phyloP scores from a whole-genome alignment of 2,888 invertebrate genomes.

The Steinernema carpocapsae region DNA sequence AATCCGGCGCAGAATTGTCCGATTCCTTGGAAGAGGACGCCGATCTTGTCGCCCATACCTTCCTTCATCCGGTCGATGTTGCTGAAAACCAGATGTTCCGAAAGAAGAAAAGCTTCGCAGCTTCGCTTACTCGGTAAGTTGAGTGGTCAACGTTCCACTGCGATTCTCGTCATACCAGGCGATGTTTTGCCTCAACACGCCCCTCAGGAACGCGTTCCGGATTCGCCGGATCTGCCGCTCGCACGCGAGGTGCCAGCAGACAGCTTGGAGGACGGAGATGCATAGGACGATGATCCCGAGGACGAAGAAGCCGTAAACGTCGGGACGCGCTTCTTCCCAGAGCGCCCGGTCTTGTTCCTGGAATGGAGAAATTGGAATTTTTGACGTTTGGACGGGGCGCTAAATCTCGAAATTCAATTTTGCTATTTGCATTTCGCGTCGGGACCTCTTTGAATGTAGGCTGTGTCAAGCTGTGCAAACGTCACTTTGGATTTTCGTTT shows the following conservation, averaged over 20 bases:
- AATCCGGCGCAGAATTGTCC: slow-evolving; percentile 47
- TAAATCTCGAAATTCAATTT: not conserved
- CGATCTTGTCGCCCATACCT: slow-evolving; percentile 50
- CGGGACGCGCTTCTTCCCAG: slow-evolving; percentile 16
- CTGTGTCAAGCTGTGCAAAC: too few relatives aligned
- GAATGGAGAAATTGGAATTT: not conserved
- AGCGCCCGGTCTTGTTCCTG: not conserved
- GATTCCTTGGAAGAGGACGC: slow-evolving; percentile 42
- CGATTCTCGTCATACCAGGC: slow-evolving; percentile 70
- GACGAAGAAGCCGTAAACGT: slow-evolving; percentile 29
- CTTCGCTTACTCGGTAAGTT: slow-evolving; percentile 72
- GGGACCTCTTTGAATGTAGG: not conserved
- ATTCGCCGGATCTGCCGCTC: slow-evolving; percentile 71
- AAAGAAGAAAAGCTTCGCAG: too few relatives aligned
- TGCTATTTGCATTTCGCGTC: not conserved
- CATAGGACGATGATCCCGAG: slow-evolving; percentile 9
- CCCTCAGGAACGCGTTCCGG: slow-evolving; percentile 70
- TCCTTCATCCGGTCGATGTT: slow-evolving; percentile 51
- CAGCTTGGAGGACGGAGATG: slow-evolving; percentile 55
- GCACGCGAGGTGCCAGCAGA: slow-evolving; percentile 69
- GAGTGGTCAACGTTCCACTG: slow-evolving; percentile 70
- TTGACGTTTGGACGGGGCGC: not conserved
- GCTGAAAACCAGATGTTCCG: slow-evolving; percentile 36
- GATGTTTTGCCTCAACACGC: slow-evolving; percentile 69
- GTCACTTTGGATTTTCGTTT: not conserved